Conservation (phyloP, 2,113 vertebrate genomes). For the Nymphicus hollandicus region DNA sequence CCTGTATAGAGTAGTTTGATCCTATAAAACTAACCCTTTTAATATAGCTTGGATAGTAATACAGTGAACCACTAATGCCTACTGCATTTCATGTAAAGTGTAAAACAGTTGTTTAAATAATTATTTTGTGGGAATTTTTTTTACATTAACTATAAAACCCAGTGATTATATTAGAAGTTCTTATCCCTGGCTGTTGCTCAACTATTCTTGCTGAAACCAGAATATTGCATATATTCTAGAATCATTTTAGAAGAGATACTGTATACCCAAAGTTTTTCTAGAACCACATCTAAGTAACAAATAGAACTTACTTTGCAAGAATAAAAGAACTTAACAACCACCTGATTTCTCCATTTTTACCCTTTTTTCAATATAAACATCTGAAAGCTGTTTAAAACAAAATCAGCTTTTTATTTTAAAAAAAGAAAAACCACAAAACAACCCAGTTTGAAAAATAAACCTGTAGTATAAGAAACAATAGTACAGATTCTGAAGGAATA, state of each 20-base stretch:
- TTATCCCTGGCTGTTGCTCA: not conserved
- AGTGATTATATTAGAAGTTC: not conserved
- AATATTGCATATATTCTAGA: not conserved
- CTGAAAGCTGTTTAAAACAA: not conserved
- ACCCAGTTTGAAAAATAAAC: not conserved
- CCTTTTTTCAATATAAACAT: not conserved
- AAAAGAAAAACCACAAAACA: not conserved
- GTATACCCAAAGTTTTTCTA: not conserved
- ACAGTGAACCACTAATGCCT: not conserved
- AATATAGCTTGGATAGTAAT: not conserved
- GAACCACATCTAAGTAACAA: not conserved
- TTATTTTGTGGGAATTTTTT: not conserved
- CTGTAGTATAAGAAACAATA: not conserved
- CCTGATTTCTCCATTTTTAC: not conserved
- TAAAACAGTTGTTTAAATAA: not conserved
- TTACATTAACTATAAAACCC: not conserved
- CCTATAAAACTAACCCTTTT: not conserved
- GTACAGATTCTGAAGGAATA: not conserved
- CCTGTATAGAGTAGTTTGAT: not conserved
- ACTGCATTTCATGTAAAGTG: not conserved
- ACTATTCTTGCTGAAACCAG: not conserved
- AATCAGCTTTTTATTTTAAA: not conserved
- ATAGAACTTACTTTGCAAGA: not conserved
- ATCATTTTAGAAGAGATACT: not conserved
- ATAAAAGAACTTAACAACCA: not conserved